phyloP scores from a whole-genome alignment of 2,797 vertebrate species.

The Channallabes apus region DNA sequence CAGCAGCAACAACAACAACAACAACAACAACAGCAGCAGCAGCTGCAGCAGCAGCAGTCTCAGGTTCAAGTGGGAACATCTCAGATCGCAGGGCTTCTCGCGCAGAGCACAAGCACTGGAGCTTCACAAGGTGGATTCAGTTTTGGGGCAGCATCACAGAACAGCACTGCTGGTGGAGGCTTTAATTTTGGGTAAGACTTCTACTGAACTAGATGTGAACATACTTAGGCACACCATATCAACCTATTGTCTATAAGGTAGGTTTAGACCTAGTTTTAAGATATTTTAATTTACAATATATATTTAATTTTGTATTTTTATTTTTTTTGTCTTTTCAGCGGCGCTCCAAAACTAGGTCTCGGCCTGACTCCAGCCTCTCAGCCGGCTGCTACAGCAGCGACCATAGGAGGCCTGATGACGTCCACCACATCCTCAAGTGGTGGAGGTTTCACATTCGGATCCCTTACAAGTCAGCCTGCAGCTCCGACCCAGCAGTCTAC shows the following conservation, averaged over 20 bases:
- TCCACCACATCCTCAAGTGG: slow-evolving; percentile 59
- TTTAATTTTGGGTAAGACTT: slow-evolving; percentile 72
- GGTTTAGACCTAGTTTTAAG: background rate
- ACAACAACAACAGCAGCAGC: too few species aligned
- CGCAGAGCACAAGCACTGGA: slow-evolving; percentile 60
- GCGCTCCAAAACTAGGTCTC: slow-evolving; percentile 72
- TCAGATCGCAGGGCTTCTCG: slow-evolving; percentile 69
- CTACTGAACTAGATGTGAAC: background rate
- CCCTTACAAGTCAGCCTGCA: slow-evolving; percentile 60
- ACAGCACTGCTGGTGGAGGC: slow-evolving; percentile 51
- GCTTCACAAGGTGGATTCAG: slow-evolving; percentile 66
- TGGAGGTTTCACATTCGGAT: slow-evolving; percentile 69
- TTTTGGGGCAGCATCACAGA: slow-evolving; percentile 65
- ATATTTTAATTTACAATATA: too few species aligned
- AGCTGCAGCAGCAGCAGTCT: slow-evolving; percentile 55
- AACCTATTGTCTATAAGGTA: background rate
- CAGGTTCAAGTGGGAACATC: slow-evolving; percentile 42
- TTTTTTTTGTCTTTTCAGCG: background rate
- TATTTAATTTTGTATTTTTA: background rate
- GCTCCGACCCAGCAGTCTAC: slow-evolving; percentile 59
- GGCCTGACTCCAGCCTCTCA: slow-evolving; percentile 61
- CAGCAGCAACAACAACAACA: too few species aligned
- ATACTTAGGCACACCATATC: background rate
- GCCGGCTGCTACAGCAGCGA: slow-evolving; percentile 62
- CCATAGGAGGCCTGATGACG: slow-evolving; percentile 63